These are phyloP conservation scores for Drosophila maculinotata DNA, from an alignment of 2,888 invertebrate species.

Conservation along the genomic window DNA sequence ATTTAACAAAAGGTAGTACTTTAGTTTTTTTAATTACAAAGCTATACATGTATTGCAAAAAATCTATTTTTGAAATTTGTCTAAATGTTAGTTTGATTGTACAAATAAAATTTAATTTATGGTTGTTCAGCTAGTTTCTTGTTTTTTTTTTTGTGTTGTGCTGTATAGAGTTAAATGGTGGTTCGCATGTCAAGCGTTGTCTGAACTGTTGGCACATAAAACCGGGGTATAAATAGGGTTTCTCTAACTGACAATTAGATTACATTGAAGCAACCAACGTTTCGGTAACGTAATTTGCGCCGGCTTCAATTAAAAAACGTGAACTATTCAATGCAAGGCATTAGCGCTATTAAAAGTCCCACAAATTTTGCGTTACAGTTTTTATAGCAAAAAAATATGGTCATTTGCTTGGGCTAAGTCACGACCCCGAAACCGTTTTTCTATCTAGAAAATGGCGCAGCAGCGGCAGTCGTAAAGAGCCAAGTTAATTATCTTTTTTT, in stretches of 20 bases:
- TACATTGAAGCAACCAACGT: background rate
- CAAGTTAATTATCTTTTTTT: background rate
- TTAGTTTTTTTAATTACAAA: too few species aligned
- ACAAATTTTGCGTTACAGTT: background rate
- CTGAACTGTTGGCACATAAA: constrained; percentile 13
- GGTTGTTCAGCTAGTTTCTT: background rate
- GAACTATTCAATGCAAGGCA: constrained; percentile 2
- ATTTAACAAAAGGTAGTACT: too few species aligned
- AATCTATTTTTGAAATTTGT: too few species aligned
- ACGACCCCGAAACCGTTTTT: background rate
- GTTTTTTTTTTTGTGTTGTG: background rate
- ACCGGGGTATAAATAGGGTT: constrained; percentile 1
- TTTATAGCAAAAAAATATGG: constrained; percentile 30
- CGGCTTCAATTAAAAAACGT: constrained; percentile 15
- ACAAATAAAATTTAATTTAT: too few species aligned
- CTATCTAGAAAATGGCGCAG: constrained; percentile 1
- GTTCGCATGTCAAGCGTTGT: constrained; percentile 1
- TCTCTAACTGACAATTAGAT: constrained; percentile 19
- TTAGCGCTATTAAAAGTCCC: constrained; percentile 7
- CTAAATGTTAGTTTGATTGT: too few species aligned
- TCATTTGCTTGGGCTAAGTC: constrained; percentile 6
- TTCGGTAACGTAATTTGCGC: constrained; percentile 7
- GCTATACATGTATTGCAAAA: background rate
- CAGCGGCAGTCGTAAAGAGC: background rate
- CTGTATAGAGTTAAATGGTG: too few species aligned